Evolutionary conservation across 2,888 invertebrate genomes (phyloP).

Genomic region (Acanthosoma haemorrhoidale): DNA sequence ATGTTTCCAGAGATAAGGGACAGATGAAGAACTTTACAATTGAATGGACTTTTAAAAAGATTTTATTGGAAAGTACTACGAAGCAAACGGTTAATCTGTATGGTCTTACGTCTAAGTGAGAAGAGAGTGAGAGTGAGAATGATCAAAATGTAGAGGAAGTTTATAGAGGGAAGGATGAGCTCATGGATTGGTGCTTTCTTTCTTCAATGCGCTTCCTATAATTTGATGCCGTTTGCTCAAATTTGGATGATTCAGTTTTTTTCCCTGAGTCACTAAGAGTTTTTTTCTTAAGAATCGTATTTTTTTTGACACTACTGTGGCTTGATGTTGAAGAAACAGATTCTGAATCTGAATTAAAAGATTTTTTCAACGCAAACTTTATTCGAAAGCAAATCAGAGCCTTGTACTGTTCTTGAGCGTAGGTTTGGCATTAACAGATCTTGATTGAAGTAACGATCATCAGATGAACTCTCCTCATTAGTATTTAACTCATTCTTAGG

Average conservation of each 20-base stretch:
- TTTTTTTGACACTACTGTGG: not conserved
- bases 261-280: not conserved
- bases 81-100: no score
- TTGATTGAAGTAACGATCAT: not conserved
- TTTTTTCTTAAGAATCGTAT: not conserved
- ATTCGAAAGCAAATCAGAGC: not conserved
- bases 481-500: not conserved
- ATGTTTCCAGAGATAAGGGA: no score
- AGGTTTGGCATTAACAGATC: slow-evolving; percentile 18
- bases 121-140: no score
- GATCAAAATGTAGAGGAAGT: no score
- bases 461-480: not conserved
- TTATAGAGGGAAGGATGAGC: no score
- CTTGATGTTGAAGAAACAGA: slow-evolving; percentile 2
- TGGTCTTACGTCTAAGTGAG: no score
- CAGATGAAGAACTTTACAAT: no score
- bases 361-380: not conserved
- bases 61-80: no score
- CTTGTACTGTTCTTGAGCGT: not conserved
- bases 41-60: no score
- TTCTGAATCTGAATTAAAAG: not conserved
- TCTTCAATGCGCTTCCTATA: not conserved
- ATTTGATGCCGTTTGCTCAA: not conserved
- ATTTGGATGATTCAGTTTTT: not conserved
- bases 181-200: not conserved